Evolutionary conservation across 1,140 invertebrate species (phyloP), one percentile per base, ranked within the genome.

Genomic region (Trichogramma pretiosum): DNA sequence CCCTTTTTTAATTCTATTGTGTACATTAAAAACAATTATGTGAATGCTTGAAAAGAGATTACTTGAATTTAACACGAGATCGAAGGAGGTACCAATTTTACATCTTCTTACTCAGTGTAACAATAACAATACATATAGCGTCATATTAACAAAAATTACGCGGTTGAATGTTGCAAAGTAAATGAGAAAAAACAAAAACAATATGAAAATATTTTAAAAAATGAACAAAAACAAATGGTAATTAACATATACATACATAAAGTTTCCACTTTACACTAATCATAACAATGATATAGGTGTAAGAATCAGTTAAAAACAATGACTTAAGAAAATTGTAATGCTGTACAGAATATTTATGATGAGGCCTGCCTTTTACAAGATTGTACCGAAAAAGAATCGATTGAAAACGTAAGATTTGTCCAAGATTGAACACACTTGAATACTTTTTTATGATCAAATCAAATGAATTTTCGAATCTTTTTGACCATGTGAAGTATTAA

Each of bases 31-130:
- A n/a, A n/a, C n/a, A n/a, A 64, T 65, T 67, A 70, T 63, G 62
- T 66, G 67, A 62, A 65, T 64, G 64, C 63, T 67, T 67, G 60
- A 62, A 67, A n/a, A 48, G 56, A 66, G 57, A 67, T 65, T 64
- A 63, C 68, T 67, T 70, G 58, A 61, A 63, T 57, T 63, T 56
- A 61, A 56, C 50, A 60, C 48, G 56, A 57, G 57, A 60, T 63
- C 59, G 42, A 55, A 51, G 50, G 64, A 56, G 63, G 65, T 70
- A 70, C 64, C 68, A 64, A 72, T 72, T 72, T 72, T 72, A 72
- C 68, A 72, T 67, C 70, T 70, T 72, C 69, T 70, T 72, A 72
- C 66, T 72, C 70, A 67, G 64, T 63, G 62, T 69, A 70, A 68
- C 54, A 59, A 68, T 66, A n/a, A 58, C 59, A 62, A 57, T 67